Evolutionary conservation across 2,113 vertebrate genomes (phyloP), one percentile per base, ranked within the genome.

Genomic region (western clawed frog (Xenopus tropicalis)): DNA sequence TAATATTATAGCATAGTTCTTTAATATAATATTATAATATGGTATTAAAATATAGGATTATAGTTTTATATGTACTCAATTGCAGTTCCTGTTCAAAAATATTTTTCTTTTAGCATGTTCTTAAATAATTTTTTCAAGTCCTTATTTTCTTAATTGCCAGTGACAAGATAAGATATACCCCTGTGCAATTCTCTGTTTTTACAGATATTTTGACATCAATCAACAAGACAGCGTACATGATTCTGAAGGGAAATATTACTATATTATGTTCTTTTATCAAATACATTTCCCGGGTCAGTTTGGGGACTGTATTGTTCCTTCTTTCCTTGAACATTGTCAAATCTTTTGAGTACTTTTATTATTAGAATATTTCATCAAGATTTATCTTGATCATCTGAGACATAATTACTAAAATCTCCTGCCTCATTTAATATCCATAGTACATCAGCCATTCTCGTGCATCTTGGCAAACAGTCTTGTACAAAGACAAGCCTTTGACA

Each of bases 391-490:
- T 66, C 71, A 66, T 72, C 51, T 46, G 52, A 72, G 62, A 66
- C 71, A 66, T 72, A 24, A 72, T 58, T 58, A 57, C 62, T 14
- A 19, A 66, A 72, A 43, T 64, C 70, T 59, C 70, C 0, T 12
- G 46, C 48, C 44, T 71, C 70, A 72, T 72, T 29, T 72, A 54
- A 72, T 72, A 54, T 56, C 70, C 70, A 54, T 17, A 63, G 70
- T 56, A 71, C 70, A 71, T 61, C 44, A 52, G 48, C 70, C n/a
- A 63, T 63, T 71, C 59, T 23, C 54, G 61, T 46, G 62, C 48
- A 72, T 64, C 70, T 71, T 64, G 48, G 70, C 61, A 72, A 64
- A 64, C 61, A 54, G 70, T 48, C 37, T 71, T 71, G 69, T 64
- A 46, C 17, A 13, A 17, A 21, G 46, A 11, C 52, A 46, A 29